Percentiles rank a stretch among this genome's conserved stretches.
Evolutionary conservation across 1,140 invertebrate genomes (phyloP).

Genomic region (Drosophila nikananu): DNA sequence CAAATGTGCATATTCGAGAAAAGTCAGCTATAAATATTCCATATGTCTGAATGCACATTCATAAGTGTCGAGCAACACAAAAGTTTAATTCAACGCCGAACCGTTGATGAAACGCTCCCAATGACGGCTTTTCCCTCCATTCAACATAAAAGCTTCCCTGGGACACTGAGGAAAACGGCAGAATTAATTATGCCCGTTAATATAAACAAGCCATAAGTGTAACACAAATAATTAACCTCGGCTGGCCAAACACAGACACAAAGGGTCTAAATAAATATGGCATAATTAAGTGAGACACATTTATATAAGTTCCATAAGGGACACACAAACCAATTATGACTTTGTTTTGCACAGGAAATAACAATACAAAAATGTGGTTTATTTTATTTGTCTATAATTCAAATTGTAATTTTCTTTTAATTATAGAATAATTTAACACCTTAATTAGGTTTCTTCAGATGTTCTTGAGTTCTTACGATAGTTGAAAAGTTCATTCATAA

Average conservation of each 20-base stretch:
- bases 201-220: slow-evolving; percentile 5
- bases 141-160: slow-evolving; percentile 6
- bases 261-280: slow-evolving; percentile 3
- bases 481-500: too few relatives aligned
- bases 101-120: slow-evolving; percentile 5
- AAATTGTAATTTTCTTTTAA: neutral
- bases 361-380: neutral
- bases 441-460: neutral
- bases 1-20: slow-evolving; percentile 14
- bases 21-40: slow-evolving; percentile 27
- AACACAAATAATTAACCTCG: slow-evolving; percentile 6
- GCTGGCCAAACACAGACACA: neutral
- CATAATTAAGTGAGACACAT: slow-evolving; percentile 7
- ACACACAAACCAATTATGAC: neutral
- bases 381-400: too few relatives aligned
- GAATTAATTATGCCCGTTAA: slow-evolving; percentile 11
- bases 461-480: neutral
- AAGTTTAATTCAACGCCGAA: slow-evolving; percentile 4
- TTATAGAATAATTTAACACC: too few relatives aligned
- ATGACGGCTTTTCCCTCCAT: neutral
- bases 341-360: too few relatives aligned
- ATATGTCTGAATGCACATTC: slow-evolving; percentile 11
- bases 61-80: slow-evolving; percentile 9
- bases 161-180: slow-evolving; percentile 9
- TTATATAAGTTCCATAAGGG: neutral